Conservation (phyloP, 2,797 vertebrate species). For the Karalla daura region DNA sequence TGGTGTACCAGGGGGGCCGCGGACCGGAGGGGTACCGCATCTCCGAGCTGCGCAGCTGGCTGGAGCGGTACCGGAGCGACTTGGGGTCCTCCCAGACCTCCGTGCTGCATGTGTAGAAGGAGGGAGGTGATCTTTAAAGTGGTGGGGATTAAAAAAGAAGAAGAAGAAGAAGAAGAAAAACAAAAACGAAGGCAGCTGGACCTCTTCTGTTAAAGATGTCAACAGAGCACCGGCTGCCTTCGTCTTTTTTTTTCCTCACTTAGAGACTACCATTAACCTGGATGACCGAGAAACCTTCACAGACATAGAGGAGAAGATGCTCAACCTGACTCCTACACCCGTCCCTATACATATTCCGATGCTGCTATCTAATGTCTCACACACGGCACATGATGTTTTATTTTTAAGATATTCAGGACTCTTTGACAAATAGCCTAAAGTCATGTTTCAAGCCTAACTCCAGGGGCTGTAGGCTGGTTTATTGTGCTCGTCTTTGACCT, state of each 20-base stretch:
- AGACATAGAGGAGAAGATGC: constrained; percentile 28
- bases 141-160: no score
- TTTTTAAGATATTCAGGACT: constrained; percentile 51
- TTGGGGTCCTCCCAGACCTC: constrained; percentile 77
- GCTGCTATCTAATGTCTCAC: constrained; percentile 77
- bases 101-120: constrained; percentile 91
- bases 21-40: constrained; percentile 98
- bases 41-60: constrained; percentile 92
- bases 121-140: no score
- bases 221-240: no score
- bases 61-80: constrained; percentile 89
- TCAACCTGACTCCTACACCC: constrained; percentile 39
- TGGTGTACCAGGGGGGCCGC: constrained; percentile 95
- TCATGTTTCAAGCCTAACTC: constrained; percentile 39
- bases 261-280: no score
- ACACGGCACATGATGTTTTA: constrained; percentile 49
- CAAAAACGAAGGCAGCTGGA: no score
- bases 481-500: constrained; percentile 63
- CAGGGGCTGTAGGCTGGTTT: constrained; percentile 41
- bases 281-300: no score
- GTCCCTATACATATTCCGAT: constrained; percentile 70
- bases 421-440: constrained; percentile 46
- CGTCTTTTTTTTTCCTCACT: no score
- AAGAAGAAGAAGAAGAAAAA: no score
- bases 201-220: no score